These are phyloP conservation scores for Luidia sarsii DNA, from an alignment of 53 echinoderm and acorn worm genomes.

Conservation along the genomic window DNA sequence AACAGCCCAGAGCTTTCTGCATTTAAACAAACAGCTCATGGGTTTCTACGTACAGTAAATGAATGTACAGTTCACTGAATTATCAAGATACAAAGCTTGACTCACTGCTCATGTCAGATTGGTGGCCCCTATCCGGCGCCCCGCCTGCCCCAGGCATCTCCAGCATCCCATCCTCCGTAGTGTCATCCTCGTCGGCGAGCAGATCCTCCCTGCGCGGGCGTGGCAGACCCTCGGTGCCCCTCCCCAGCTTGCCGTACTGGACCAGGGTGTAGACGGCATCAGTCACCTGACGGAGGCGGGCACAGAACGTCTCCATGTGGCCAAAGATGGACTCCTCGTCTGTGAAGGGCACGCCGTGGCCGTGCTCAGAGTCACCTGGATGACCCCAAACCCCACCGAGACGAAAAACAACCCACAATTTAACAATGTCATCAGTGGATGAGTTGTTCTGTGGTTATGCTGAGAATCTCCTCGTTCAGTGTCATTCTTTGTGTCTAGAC, in stretches of 20 bases:
- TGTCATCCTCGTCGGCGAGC: slow-evolving; percentile 72
- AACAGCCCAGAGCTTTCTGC: no score
- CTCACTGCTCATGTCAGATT: slow-evolving; percentile 40
- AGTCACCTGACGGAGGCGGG: slow-evolving; percentile 81
- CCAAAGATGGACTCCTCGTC: slow-evolving; percentile 99
- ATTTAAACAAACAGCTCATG: no score
- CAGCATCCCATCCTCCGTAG: slow-evolving; percentile 53
- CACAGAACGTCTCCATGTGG: slow-evolving; percentile 93
- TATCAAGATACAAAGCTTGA: no score
- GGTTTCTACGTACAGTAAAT: no score
- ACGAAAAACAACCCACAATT: no score
- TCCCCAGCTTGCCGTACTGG: slow-evolving; percentile 91
- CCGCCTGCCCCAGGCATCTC: slow-evolving; percentile 30
- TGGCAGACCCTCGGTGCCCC: slow-evolving; percentile 85
- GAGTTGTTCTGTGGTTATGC: no score
- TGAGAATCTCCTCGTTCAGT: no score
- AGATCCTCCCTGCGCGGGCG: slow-evolving; percentile 88
- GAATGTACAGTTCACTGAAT: no score
- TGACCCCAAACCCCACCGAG: no score
- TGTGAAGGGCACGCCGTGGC: slow-evolving; percentile 89
- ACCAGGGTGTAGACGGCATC: slow-evolving; percentile 91
- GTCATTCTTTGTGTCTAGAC: no score
- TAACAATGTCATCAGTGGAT: no score
- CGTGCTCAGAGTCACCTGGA: slow-evolving; percentile 88
- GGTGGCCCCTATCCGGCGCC: background rate